These are phyloP conservation scores for Tragelaphus imberbis DNA, from an alignment of 2,113 vertebrate species.

Conservation along the genomic window DNA sequence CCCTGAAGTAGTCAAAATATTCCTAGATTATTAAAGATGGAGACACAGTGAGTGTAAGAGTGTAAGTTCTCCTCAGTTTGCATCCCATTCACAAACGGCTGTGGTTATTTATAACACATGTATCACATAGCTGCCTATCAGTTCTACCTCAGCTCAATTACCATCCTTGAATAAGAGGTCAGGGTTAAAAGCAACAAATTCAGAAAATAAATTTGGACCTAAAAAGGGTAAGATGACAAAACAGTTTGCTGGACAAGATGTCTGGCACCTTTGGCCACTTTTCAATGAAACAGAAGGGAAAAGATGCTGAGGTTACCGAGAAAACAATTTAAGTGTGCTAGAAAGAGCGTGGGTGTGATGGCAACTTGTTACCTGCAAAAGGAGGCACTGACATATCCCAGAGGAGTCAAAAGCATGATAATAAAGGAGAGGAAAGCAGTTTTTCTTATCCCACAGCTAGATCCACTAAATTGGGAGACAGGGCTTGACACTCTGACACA, in stretches of 20 bases:
- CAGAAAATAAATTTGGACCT: slow-evolving; percentile 63
- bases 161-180: slow-evolving; percentile 54
- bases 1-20: not conserved
- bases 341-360: not conserved
- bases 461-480: not conserved
- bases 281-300: slow-evolving; percentile 55
- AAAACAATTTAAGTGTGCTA: slow-evolving; percentile 54
- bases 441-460: not conserved
- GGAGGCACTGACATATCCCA: not conserved
- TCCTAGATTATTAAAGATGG: not conserved
- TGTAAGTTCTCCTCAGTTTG: not conserved
- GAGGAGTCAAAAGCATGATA: not conserved
- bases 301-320: slow-evolving; percentile 37
- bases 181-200: slow-evolving; percentile 64
- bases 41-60: not conserved
- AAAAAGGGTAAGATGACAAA: slow-evolving; percentile 63
- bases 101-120: slow-evolving; percentile 18
- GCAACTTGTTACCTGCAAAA: slow-evolving; percentile 18
- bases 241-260: slow-evolving; percentile 52
- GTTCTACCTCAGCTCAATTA: slow-evolving; percentile 46
- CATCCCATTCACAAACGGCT: not conserved
- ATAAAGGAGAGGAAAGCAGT: not conserved
- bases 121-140: not conserved
- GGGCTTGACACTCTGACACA: not conserved
- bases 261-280: slow-evolving; percentile 61